Percentiles rank a stretch among this genome's conserved stretches.
These are phyloP conservation scores for Conus canariensis DNA, from an alignment of 2,888 invertebrate species.

Conservation along the genomic window DNA sequence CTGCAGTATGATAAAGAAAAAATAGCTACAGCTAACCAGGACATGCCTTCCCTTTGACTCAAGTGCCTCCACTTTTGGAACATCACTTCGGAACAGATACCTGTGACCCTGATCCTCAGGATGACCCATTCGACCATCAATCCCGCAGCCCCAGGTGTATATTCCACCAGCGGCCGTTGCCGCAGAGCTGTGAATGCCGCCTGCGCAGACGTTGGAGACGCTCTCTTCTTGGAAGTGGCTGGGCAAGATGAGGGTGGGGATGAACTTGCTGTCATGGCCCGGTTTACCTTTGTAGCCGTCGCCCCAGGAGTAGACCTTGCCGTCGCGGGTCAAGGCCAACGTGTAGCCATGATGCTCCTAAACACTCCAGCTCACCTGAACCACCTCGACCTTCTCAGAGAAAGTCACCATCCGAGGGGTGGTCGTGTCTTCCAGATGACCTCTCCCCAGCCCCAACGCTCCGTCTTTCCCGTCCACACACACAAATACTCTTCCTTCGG, in stretches of 20 bases:
- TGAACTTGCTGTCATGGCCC: constrained; percentile 59
- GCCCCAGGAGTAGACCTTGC: constrained; percentile 60
- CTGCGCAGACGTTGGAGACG: constrained; percentile 57
- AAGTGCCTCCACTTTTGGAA: constrained; percentile 61
- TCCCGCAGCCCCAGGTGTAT: constrained; percentile 69
- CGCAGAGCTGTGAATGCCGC: constrained; percentile 67
- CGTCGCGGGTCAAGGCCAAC: constrained; percentile 55
- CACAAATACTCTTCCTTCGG: constrained; percentile 54
- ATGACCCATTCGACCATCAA: constrained; percentile 66
- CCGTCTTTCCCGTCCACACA: constrained; percentile 58
- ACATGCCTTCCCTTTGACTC: constrained; percentile 41
- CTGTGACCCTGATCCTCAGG: constrained; percentile 67
- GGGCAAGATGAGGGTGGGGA: constrained; percentile 53
- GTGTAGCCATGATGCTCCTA: constrained; percentile 69
- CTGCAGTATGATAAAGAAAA: constrained; percentile 66
- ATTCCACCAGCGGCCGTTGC: constrained; percentile 59
- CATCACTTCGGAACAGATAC: constrained; percentile 64
- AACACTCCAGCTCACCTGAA: constrained; percentile 62
- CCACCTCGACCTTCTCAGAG: constrained; percentile 44
- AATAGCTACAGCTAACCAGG: constrained; percentile 59
- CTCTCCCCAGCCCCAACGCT: constrained; percentile 57
- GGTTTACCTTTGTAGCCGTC: constrained; percentile 69
- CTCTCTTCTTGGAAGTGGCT: constrained; percentile 55
- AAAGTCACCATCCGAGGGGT: constrained; percentile 46
- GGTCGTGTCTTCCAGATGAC: constrained; percentile 24